Percentiles rank a stretch among this genome's conserved stretches.
Evolutionary conservation across 1,140 invertebrate genomes (phyloP).

Genomic region (Orius laevigatus): DNA sequence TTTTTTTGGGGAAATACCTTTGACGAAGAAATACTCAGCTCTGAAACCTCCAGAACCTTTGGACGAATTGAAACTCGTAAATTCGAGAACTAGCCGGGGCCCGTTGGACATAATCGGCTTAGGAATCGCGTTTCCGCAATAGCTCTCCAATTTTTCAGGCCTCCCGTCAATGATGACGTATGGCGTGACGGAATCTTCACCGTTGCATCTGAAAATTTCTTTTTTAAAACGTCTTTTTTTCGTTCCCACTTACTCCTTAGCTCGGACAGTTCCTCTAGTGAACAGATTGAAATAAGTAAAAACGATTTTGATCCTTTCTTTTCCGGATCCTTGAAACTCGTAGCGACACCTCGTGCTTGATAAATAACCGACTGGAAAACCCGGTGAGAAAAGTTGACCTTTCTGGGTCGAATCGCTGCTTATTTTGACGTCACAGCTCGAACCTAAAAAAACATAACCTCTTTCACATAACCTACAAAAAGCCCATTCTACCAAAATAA

Average conservation of each 20-base stretch:
- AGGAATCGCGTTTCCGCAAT: constrained; percentile 61
- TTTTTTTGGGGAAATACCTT: constrained; percentile 40
- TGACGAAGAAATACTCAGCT: constrained; percentile 70
- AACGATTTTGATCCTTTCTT: constrained; percentile 57
- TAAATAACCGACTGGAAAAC: constrained; percentile 56
- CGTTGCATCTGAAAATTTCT: constrained; percentile 43
- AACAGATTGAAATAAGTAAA: constrained; percentile 54
- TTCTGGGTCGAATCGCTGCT: constrained; percentile 61
- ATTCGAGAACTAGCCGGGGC: constrained; percentile 62
- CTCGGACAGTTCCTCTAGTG: constrained; percentile 29
- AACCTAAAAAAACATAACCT: constrained; percentile 43
- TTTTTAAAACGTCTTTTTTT: not conserved
- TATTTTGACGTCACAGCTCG: constrained; percentile 56
- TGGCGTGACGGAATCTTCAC: constrained; percentile 54
- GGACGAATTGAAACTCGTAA: constrained; percentile 52
- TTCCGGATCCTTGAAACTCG: constrained; percentile 65
- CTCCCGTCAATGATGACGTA: constrained; percentile 60
- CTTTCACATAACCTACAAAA: too few species aligned
- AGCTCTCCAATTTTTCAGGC: constrained; percentile 61
- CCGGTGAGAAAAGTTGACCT: constrained; percentile 59
- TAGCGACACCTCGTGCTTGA: constrained; percentile 59
- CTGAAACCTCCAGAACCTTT: constrained; percentile 63
- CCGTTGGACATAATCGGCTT: constrained; percentile 81
- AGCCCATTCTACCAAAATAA: too few species aligned
- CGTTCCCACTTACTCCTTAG: constrained; percentile 46